A percentile compares a stretch with the other conserved stretches of the same genome.
These are phyloP conservation scores for Stomatorhinus ivindoensis DNA, from an alignment of 2,113 vertebrate species.

Conservation along the genomic window DNA sequence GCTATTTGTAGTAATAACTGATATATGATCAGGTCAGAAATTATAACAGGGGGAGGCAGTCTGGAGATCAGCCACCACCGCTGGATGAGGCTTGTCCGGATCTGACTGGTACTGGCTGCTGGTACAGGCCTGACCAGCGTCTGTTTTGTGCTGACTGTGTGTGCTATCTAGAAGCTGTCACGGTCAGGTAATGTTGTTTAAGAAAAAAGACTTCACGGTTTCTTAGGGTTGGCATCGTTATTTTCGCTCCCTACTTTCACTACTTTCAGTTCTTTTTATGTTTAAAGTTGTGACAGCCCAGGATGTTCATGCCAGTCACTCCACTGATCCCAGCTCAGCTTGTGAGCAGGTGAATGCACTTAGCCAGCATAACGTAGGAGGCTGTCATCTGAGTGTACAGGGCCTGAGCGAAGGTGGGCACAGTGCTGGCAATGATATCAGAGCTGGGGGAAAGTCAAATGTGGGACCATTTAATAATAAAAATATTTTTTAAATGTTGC, in stretches of 20 bases:
- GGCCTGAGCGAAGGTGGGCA: conserved; percentile 37
- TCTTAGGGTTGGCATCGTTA: too few relatives aligned
- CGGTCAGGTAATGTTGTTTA: not conserved
- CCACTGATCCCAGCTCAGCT: not conserved
- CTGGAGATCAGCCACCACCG: not conserved
- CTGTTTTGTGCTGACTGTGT: not conserved
- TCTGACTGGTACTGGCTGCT: conserved; percentile 70
- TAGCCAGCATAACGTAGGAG: conserved; percentile 69
- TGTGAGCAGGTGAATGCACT: conserved; percentile 52
- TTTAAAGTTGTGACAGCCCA: conserved; percentile 14
- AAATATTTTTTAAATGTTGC: not conserved
- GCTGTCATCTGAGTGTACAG: conserved; percentile 52
- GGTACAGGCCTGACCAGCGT: conserved; percentile 63
- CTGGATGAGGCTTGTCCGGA: conserved; percentile 59
- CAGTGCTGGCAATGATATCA: not conserved
- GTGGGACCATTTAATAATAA: not conserved
- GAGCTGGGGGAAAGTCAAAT: not conserved
- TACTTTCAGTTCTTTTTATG: conserved; percentile 4
- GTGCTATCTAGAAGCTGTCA: not conserved
- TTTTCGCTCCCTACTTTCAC: not conserved
- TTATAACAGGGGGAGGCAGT: not conserved
- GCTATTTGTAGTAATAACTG: not conserved
- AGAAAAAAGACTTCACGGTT: too few relatives aligned
- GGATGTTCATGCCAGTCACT: not conserved
- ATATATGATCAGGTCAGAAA: not conserved